These are phyloP conservation scores for Cyphomyrus discorhynchus DNA, from an alignment of 2,113 vertebrate species.

Conservation along the genomic window DNA sequence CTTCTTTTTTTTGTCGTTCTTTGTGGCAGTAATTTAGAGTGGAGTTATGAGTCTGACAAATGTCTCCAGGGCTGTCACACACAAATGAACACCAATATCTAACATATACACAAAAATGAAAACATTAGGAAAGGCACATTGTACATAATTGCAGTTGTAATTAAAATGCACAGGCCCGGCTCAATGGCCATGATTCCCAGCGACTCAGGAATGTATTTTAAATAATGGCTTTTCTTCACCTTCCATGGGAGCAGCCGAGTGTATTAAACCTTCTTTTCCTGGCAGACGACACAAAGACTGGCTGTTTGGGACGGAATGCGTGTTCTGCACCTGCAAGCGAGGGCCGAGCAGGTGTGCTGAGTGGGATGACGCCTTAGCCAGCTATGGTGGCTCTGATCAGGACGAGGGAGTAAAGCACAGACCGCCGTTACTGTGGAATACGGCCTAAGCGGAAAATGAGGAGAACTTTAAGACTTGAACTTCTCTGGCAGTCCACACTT, in stretches of 20 bases:
- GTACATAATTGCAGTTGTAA: neutral
- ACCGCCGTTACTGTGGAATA: neutral
- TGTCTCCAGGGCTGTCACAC: neutral
- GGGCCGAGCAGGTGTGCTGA: neutral
- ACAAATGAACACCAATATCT: neutral
- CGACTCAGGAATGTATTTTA: neutral
- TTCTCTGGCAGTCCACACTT: neutral
- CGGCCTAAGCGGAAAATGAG: neutral
- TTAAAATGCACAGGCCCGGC: neutral
- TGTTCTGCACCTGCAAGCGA: neutral
- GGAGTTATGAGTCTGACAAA: neutral
- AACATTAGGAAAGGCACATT: neutral
- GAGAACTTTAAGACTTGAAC: neutral
- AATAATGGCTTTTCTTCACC: neutral
- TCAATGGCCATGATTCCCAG: neutral
- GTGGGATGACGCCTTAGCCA: neutral
- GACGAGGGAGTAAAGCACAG: neutral
- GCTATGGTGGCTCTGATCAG: neutral
- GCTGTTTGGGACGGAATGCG: neutral
- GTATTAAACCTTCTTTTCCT: neutral
- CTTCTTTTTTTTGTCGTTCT: neutral
- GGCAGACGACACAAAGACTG: neutral
- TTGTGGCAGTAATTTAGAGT: neutral
- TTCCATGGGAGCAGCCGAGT: neutral
- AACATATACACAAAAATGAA: neutral